phyloP scores from a whole-genome alignment of 2,113 vertebrate genomes.

The Otocyon megalotis region DNA sequence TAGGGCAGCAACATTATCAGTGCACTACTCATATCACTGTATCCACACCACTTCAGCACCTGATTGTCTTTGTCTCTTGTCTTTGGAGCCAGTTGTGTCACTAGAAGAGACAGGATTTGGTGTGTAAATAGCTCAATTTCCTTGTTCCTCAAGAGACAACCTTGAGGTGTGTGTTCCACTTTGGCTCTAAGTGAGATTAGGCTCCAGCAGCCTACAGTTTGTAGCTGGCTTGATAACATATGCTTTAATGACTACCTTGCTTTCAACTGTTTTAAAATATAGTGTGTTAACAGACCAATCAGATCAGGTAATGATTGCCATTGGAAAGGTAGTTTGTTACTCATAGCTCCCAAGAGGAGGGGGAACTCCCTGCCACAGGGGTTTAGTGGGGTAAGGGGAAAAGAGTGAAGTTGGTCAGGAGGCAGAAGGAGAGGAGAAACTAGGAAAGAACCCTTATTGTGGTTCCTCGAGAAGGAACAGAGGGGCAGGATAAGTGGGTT shows the following conservation, averaged over 20 bases:
- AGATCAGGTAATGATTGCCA: not conserved
- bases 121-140: not conserved
- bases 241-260: not conserved
- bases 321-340: not conserved
- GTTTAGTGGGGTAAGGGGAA: fast-evolving
- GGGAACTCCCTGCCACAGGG: not conserved
- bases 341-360: not conserved
- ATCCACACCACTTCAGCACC: not conserved
- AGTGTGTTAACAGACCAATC: not conserved
- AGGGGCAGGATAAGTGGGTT: not conserved
- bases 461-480: not conserved
- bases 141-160: not conserved
- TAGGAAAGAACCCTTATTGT: not conserved
- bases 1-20: not conserved
- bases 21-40: not conserved
- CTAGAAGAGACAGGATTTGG: not conserved
- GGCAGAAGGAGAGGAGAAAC: not conserved
- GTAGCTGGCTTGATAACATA: not conserved
- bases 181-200: not conserved
- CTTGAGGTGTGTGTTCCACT: not conserved
- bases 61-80: not conserved
- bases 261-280: not conserved
- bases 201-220: not conserved
- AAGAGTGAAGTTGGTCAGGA: not conserved
- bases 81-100: not conserved